Evolutionary conservation across 1,140 invertebrate genomes (phyloP), one percentile per base, ranked within the genome.

Genomic region (Proctacanthus coquilletti): DNA sequence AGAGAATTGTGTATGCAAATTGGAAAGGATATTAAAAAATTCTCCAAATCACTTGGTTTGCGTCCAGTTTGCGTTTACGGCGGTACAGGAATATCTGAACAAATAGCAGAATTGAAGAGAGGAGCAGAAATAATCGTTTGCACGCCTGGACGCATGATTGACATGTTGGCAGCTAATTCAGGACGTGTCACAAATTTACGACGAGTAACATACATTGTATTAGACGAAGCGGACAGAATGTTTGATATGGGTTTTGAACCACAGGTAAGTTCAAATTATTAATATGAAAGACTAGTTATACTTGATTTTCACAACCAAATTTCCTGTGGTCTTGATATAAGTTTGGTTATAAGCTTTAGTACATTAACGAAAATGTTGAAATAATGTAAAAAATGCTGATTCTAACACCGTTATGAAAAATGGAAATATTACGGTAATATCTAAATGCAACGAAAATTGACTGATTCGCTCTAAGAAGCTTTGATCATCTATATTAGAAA

Each of bases 231-330:
- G 2, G 96, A 99, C 63, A 68, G 96, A 21, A 98, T 98, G 95
- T 99, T 99, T 56, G 96, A 99, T 56, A 97, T 98, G 92, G 95
- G 95, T 13, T 99, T 99, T 63, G 95, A 98, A 64, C 95, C 95
- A 4, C 95, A 98, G 66, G 85, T 86, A 58, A 46, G 29, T 45
- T 10, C 5, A 39, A 30, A 31, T 36, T 33, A 30, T 48, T 29
- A n/a, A n/a, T n/a, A n/a, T n/a, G n/a, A n/a, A n/a, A n/a, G n/a
- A n/a, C n/a, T n/a, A n/a, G n/a, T n/a, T n/a, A n/a, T n/a, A n/a
- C n/a, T n/a, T n/a, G n/a, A n/a, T n/a, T n/a, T n/a, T n/a, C n/a
- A n/a, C n/a, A n/a, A n/a, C n/a, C n/a, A n/a, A n/a, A n/a, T n/a
- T n/a, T n/a, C n/a, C n/a, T n/a, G n/a, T n/a, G n/a, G n/a, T n/a